Evolutionary conservation across 2,113 vertebrate species (phyloP).

Genomic region (Indicator indicator): DNA sequence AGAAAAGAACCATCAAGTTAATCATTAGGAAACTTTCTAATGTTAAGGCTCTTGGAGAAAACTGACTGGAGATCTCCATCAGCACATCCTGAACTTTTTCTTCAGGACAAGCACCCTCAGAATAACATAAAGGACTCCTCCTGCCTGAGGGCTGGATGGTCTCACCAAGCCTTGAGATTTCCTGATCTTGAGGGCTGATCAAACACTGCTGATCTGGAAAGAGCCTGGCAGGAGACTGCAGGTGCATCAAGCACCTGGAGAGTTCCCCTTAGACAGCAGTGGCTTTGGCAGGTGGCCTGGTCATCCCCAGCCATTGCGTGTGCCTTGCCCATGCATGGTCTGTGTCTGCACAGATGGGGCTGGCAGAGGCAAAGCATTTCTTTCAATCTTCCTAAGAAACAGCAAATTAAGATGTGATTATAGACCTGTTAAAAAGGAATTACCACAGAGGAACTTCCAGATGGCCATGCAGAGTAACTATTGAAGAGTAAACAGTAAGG

Average conservation of each 20-base stretch:
- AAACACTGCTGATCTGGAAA: neutral
- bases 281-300: neutral
- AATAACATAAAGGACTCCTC: neutral
- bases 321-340: neutral
- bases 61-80: neutral
- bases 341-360: conserved; percentile 14
- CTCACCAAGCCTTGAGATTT: neutral
- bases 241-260: neutral
- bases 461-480: conserved; percentile 47
- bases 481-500: neutral
- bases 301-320: neutral
- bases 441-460: conserved; percentile 47
- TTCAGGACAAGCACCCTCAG: neutral
- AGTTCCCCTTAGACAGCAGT: neutral
- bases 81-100: neutral
- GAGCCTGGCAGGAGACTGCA: neutral
- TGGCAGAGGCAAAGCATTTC: neutral
- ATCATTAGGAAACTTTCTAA: neutral
- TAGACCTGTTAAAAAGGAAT: conserved; percentile 47
- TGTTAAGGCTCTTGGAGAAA: neutral
- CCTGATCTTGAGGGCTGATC: neutral
- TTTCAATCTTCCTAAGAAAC: conserved; percentile 63
- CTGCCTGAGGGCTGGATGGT: neutral
- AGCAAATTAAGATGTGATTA: conserved; percentile 58
- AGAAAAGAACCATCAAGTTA: neutral